These are phyloP conservation scores for Perca fluviatilis DNA, from an alignment of 2,113 vertebrate genomes.

Conservation along the genomic window DNA sequence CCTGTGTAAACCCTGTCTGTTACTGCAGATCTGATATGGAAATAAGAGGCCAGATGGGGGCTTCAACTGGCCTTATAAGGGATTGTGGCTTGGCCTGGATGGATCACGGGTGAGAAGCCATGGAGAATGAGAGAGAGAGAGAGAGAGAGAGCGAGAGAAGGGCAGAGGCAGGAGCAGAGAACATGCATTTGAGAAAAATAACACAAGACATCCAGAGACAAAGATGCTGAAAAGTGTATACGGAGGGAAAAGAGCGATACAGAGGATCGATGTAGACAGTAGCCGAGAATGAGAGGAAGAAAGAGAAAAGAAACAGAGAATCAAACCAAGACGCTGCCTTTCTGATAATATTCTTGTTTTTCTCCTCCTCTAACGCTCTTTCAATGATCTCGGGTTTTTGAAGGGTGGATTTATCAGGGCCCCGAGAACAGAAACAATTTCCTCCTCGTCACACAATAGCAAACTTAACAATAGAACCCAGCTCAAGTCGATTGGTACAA, in stretches of 20 bases:
- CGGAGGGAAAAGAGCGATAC: neutral
- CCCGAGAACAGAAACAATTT: slow-evolving; percentile 72
- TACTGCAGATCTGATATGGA: slow-evolving; percentile 78
- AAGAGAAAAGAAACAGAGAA: slow-evolving; percentile 3
- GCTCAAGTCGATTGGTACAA: slow-evolving; percentile 43
- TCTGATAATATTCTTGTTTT: slow-evolving; percentile 60
- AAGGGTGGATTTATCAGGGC: slow-evolving; percentile 66
- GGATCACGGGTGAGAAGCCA: slow-evolving; percentile 70
- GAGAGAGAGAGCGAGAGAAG: neutral
- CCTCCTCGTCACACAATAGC: slow-evolving; percentile 59
- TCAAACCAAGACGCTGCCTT: slow-evolving; percentile 25
- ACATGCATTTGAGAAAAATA: slow-evolving; percentile 26
- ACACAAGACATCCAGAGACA: neutral
- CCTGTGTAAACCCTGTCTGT: slow-evolving; percentile 74
- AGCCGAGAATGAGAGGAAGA: slow-evolving; percentile 25
- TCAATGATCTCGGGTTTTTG: slow-evolving; percentile 62
- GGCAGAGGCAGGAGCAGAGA: slow-evolving; percentile 22
- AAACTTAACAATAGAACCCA: slow-evolving; percentile 62
- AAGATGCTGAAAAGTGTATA: slow-evolving; percentile 14
- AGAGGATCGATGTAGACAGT: slow-evolving; percentile 1
- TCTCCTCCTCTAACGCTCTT: slow-evolving; percentile 47
- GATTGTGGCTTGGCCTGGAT: slow-evolving; percentile 70
- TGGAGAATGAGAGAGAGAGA: slow-evolving; percentile 53
- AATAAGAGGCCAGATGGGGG: slow-evolving; percentile 75
- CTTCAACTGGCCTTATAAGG: slow-evolving; percentile 78